phyloP scores from a whole-genome alignment of 2,797 vertebrate species.

The Peromyscus melanophrys region DNA sequence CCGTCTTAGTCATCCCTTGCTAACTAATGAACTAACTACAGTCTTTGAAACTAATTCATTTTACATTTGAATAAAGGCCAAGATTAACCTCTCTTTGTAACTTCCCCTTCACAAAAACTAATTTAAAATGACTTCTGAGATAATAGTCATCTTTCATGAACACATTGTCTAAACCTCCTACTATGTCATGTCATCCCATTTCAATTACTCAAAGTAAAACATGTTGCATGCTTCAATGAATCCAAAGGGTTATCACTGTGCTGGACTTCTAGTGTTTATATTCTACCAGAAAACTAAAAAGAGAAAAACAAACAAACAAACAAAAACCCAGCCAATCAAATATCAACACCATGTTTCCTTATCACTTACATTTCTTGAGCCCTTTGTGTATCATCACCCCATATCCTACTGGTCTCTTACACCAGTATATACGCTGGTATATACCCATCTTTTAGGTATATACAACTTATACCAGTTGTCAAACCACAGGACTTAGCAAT shows the following conservation, averaged over 20 bases:
- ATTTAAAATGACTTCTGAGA: slow-evolving; percentile 54
- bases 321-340: not conserved
- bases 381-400: not conserved
- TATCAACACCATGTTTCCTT: not conserved
- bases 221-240: not conserved
- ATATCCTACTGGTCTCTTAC: not conserved
- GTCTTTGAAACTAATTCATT: not conserved
- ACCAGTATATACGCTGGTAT: too few species aligned
- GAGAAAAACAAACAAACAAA: not conserved
- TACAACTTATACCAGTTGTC: not conserved
- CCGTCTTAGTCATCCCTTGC: not conserved
- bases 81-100: slow-evolving; percentile 28
- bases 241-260: not conserved
- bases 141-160: slow-evolving; percentile 38
- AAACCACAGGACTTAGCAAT: not conserved
- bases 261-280: not conserved
- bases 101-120: not conserved
- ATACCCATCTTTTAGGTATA: not conserved
- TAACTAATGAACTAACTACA: slow-evolving; percentile 36
- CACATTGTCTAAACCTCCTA: slow-evolving; percentile 7
- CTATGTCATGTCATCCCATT: not conserved
- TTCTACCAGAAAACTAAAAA: not conserved
- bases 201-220: slow-evolving; percentile 8
- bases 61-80: slow-evolving; percentile 37
- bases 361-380: not conserved